A percentile compares a stretch with the other conserved stretches of the same genome.
Evolutionary conservation across 2,113 vertebrate species (phyloP).

Genomic region (Uropsilus gracilis): DNA sequence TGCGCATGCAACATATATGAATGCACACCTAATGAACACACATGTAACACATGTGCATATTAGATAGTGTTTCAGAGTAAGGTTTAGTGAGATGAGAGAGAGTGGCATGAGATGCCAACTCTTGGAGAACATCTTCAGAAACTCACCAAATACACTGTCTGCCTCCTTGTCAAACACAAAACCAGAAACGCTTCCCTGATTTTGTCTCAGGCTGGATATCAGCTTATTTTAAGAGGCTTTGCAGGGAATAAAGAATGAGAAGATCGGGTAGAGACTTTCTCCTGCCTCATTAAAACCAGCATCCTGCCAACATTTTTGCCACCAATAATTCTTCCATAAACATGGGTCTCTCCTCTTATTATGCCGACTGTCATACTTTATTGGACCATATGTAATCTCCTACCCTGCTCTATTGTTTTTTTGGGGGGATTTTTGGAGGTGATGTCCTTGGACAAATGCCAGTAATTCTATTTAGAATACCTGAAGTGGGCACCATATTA

Average conservation of each 20-base stretch:
- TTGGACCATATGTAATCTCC: slow-evolving; percentile 81
- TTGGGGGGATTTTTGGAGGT: no score
- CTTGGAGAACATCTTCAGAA: background rate
- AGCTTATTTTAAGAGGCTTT: slow-evolving; percentile 71
- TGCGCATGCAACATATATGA: no score
- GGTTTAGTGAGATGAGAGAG: background rate
- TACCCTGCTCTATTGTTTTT: slow-evolving; percentile 57
- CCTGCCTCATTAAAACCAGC: slow-evolving; percentile 65
- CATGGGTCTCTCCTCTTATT: slow-evolving; percentile 81
- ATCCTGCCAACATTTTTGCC: slow-evolving; percentile 78
- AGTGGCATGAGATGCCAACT: background rate
- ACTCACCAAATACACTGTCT: background rate
- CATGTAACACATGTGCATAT: background rate
- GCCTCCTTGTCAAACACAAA: slow-evolving; percentile 38
- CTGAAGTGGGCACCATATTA: slow-evolving; percentile 82
- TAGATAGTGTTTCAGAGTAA: background rate
- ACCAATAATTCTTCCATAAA: slow-evolving; percentile 83
- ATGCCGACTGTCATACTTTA: slow-evolving; percentile 82
- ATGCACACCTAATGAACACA: no score
- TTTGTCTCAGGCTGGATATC: slow-evolving; percentile 45
- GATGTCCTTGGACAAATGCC: slow-evolving; percentile 80
- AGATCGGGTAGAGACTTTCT: slow-evolving; percentile 77
- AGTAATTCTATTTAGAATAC: slow-evolving; percentile 77
- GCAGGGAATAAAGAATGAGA: slow-evolving; percentile 83
- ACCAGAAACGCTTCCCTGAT: background rate